Evolutionary conservation across 2,797 vertebrate species (phyloP).

Genomic region (Taeniopygia guttata): DNA sequence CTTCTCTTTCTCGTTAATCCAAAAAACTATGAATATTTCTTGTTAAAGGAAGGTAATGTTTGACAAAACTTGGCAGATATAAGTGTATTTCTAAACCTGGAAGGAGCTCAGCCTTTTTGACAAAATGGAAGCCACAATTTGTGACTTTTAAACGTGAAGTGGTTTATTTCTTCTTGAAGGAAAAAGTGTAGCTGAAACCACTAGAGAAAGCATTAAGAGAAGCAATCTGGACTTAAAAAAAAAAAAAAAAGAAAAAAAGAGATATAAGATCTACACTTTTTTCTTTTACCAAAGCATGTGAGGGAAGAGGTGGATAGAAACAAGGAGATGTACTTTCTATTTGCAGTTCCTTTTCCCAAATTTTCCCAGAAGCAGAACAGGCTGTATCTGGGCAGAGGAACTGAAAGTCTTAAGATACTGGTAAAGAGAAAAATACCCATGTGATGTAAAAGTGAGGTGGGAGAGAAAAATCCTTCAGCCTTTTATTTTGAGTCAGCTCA

Average conservation of each 20-base stretch:
- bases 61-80: slow-evolving; percentile 69
- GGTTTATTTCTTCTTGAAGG: slow-evolving; percentile 43
- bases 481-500: slow-evolving; percentile 12
- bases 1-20: slow-evolving; percentile 15
- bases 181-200: slow-evolving; percentile 37
- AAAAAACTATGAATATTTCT: slow-evolving; percentile 52
- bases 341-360: slow-evolving; percentile 40
- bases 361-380: slow-evolving; percentile 59
- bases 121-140: slow-evolving; percentile 67
- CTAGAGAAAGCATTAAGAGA: slow-evolving; percentile 55
- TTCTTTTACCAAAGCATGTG: not conserved
- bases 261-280: not conserved
- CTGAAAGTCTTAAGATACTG: slow-evolving; percentile 28
- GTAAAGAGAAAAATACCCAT: slow-evolving; percentile 18
- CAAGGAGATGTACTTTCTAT: slow-evolving; percentile 37
- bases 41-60: slow-evolving; percentile 54
- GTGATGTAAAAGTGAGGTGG: not conserved
- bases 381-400: slow-evolving; percentile 21
- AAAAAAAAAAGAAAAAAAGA: slow-evolving; percentile 18
- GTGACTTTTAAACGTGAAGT: slow-evolving; percentile 63
- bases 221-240: not conserved
- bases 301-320: slow-evolving; percentile 11
- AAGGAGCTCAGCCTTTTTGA: slow-evolving; percentile 58
- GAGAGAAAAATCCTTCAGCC: not conserved
- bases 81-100: slow-evolving; percentile 66